A percentile compares a stretch with the other conserved stretches of the same genome.
These are phyloP conservation scores for Erethizon dorsatum DNA, from an alignment of 2,797 vertebrate species.

Conservation along the genomic window DNA sequence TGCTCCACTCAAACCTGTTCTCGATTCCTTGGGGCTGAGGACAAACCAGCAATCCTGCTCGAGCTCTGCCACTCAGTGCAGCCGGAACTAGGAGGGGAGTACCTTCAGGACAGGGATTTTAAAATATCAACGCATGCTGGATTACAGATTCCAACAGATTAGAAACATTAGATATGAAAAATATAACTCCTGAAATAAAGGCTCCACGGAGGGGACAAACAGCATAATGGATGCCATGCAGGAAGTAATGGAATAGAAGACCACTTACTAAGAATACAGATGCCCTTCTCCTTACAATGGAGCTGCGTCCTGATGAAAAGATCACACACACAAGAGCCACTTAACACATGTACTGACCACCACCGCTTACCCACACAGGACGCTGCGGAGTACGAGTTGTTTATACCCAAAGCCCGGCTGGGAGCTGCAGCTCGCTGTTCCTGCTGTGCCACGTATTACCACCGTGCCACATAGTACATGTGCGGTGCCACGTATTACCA, in stretches of 20 bases:
- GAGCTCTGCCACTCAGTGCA: neutral
- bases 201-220: neutral
- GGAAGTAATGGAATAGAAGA: neutral
- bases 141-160: neutral
- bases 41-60: too few species aligned
- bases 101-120: neutral
- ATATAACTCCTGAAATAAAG: neutral
- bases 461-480: neutral
- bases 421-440: neutral
- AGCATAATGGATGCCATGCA: neutral
- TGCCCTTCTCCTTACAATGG: too few species aligned
- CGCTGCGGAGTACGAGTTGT: too few species aligned
- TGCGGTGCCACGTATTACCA: neutral
- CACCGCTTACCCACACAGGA: neutral
- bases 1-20: neutral
- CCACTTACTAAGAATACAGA: too few species aligned
- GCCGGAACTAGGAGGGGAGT: fast-evolving
- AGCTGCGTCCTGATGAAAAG: neutral
- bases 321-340: neutral
- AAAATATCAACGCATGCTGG: neutral
- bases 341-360: neutral
- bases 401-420: too few species aligned
- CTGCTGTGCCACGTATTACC: neutral
- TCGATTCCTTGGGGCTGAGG: neutral
- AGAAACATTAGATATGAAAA: neutral